Base-by-base conservation (phyloP, 2,888 invertebrate genomes). In the Myopa testacea region DNA sequence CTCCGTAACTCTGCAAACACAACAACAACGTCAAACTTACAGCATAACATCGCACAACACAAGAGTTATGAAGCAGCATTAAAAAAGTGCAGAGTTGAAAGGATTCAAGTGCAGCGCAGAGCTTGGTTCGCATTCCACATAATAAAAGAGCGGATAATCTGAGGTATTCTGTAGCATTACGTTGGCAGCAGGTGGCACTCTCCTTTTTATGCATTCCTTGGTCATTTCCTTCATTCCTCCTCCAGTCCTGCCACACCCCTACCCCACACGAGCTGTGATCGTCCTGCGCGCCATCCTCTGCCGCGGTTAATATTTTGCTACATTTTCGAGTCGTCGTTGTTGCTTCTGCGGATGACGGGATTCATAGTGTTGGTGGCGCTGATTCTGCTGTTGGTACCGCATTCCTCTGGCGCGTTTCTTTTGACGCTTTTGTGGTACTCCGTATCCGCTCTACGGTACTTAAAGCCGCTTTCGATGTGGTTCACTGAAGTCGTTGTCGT, bases 131-230 rank as follows among this genome's bases (percentile, higher is more conserved):
- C 60, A 52, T 62, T 74, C 58, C 37, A 37, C 14, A 69, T 69
- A 63, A 69, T 69, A 78, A 69, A 78, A 70, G 62, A 63, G 70
- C 78, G 78, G 74, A 78, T 78, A 75, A 78, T 78, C 74, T 78
- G 72, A 78, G 74, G 78, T 69, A 70, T 78, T 78, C 63, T 70
- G 78, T 78, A 70, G 78, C 78, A 78, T 75, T 78, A 62, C 52
- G 74, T 69, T 74, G 45, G 58, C 74, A 45, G 58, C 78, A 75
- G 62, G 70, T 69, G 16, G 74, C 45, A 38, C 40, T n/a, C 50
- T 50, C 12, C 16, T 52, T 34, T 12, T 40, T 8, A 7, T 19
- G 60, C 72, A 40, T 55, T 55, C 12, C 34, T 38, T 34, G 65
- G 37, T 38, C 14, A 14, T 38, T 38, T 5, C 26, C 62, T 19